Evolutionary conservation across 2,888 invertebrate genomes (phyloP).

Genomic region (Smittia aterrima): DNA sequence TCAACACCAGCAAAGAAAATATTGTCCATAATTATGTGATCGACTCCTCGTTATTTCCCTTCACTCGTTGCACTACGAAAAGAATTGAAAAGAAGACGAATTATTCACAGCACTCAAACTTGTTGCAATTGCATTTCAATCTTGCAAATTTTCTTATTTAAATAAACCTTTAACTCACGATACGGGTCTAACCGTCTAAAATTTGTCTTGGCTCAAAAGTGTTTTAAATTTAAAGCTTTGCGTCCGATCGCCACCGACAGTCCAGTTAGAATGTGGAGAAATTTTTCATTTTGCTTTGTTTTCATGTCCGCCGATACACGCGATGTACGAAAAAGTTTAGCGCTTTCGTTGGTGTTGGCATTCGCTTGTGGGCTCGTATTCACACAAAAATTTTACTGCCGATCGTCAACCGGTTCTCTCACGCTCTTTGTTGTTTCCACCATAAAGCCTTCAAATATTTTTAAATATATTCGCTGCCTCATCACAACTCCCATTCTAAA

Average conservation of each 20-base stretch:
- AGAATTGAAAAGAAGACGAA: background rate
- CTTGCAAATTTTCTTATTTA: conserved; percentile 9
- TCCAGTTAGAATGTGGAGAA: conserved; percentile 40
- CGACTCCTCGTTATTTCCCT: background rate
- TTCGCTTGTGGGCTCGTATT: background rate
- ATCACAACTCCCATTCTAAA: background rate
- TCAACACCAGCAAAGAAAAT: conserved; percentile 41
- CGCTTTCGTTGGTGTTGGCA: conserved; percentile 8
- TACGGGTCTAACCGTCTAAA: background rate
- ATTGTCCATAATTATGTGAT: conserved; percentile 24
- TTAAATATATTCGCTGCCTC: background rate
- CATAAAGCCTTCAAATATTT: background rate
- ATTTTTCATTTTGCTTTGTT: conserved; percentile 6
- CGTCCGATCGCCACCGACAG: conserved; percentile 26
- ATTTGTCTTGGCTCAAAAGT: background rate
- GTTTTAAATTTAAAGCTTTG: background rate
- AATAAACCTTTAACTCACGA: conserved; percentile 10
- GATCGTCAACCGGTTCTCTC: conserved; percentile 13
- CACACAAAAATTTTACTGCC: background rate
- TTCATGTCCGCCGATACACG: background rate
- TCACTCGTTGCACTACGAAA: background rate
- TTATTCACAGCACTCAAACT: background rate
- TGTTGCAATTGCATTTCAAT: background rate
- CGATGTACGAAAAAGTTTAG: conserved; percentile 4
- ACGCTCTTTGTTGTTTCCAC: no score